Evolutionary conservation across 2,888 invertebrate genomes (phyloP).

Genomic region (Lepidochrysops patricia): DNA sequence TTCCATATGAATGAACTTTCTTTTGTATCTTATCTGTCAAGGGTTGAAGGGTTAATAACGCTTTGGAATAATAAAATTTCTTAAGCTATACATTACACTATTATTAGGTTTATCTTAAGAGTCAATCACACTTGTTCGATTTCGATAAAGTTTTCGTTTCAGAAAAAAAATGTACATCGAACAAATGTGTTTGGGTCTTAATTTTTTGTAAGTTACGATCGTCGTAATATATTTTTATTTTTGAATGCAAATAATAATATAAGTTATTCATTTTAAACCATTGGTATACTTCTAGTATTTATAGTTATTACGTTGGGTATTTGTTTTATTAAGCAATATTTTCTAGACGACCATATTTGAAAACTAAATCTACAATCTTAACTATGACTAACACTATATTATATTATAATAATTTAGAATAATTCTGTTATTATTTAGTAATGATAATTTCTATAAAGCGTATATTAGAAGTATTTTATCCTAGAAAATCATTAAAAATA

Average conservation of each 20-base stretch:
- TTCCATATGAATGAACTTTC: too few relatives aligned
- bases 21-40: too few relatives aligned
- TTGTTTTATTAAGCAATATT: too few relatives aligned
- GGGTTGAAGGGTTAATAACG: too few relatives aligned
- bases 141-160: background rate
- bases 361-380: background rate
- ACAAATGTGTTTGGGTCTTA: background rate
- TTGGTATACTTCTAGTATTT: too few relatives aligned
- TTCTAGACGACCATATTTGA: background rate
- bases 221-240: background rate
- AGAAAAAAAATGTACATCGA: background rate
- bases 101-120: background rate
- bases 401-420: conserved; percentile 63
- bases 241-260: too few relatives aligned
- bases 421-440: conserved; percentile 42
- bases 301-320: too few relatives aligned
- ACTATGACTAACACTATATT: conserved; percentile 26
- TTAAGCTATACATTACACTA: background rate
- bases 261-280: too few relatives aligned
- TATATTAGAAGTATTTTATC: conserved; percentile 30
- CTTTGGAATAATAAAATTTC: background rate
- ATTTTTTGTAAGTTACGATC: background rate
- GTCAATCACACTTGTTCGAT: background rate
- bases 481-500: background rate
- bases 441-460: conserved; percentile 58